A percentile compares a stretch with the other conserved stretches of the same genome.
Conservation (phyloP, 2,888 invertebrate species). For the Nebria brevicollis region DNA sequence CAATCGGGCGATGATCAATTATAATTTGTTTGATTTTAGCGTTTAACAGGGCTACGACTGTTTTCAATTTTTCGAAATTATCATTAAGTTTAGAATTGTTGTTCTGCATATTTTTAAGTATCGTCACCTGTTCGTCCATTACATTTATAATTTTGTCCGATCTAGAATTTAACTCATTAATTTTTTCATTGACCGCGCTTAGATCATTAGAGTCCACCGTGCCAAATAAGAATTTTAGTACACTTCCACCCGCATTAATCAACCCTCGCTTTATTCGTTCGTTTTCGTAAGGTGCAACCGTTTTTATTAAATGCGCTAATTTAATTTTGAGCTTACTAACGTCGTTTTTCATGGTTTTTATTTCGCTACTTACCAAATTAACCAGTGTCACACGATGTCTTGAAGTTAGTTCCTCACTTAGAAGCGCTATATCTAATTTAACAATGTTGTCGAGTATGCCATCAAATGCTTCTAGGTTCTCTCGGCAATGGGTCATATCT, state of each 20-base stretch:
- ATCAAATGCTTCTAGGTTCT: constrained; percentile 7
- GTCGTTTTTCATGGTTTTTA: constrained; percentile 15
- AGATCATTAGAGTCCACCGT: constrained; percentile 30
- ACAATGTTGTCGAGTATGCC: constrained; percentile 2
- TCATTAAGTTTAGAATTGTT: neutral
- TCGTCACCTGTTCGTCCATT: constrained; percentile 32
- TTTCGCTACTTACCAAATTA: constrained; percentile 35
- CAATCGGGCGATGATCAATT: no score
- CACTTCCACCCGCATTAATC: constrained; percentile 24
- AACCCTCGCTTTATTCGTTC: constrained; percentile 28
- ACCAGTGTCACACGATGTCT: neutral
- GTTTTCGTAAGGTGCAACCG: constrained; percentile 22
- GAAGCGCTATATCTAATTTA: neutral
- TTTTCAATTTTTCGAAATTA: constrained; percentile 18
- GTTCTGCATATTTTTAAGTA: constrained; percentile 11
- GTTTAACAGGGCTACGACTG: neutral
- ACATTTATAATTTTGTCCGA: constrained; percentile 11
- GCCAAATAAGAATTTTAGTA: constrained; percentile 36
- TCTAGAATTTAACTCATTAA: constrained; percentile 6
- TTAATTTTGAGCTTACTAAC: constrained; percentile 25
- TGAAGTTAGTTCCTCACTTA: neutral
- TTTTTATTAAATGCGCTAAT: constrained; percentile 24
- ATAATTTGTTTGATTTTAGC: neutral
- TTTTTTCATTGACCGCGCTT: constrained; percentile 28
- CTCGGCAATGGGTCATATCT: neutral